These are phyloP conservation scores for Ctenicera cuprea DNA, from an alignment of 2,888 invertebrate genomes.

Conservation along the genomic window DNA sequence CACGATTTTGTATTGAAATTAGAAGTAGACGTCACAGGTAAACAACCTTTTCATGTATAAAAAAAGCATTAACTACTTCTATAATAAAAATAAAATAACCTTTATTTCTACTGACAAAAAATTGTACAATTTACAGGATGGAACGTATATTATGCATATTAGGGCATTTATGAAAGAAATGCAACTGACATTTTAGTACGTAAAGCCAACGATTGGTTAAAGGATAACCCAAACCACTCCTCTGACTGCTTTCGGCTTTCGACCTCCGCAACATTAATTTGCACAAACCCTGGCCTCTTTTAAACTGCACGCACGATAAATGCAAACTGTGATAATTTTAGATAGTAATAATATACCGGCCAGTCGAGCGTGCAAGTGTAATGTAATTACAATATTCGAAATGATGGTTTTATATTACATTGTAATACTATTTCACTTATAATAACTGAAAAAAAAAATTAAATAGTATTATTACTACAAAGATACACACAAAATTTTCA, in stretches of 20 bases:
- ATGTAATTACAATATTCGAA: constrained; percentile 32
- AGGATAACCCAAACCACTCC: constrained; percentile 40
- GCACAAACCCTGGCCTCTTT: constrained; percentile 45
- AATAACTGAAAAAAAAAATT: too few species aligned
- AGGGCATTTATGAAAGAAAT: not conserved
- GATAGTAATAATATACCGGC: constrained; percentile 32
- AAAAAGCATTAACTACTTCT: too few species aligned
- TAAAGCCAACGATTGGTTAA: constrained; percentile 41
- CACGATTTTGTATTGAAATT: too few species aligned
- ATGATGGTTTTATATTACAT: constrained; percentile 4
- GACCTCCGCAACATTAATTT: constrained; percentile 42
- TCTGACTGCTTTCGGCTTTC: constrained; percentile 32
- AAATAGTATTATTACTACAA: too few species aligned
- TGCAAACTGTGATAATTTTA: constrained; percentile 38
- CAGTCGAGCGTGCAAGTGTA: constrained; percentile 32
- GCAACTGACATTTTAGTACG: constrained; percentile 31
- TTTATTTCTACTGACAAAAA: too few species aligned
- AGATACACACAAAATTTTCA: too few species aligned
- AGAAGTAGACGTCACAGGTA: too few species aligned
- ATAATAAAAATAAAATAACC: too few species aligned
- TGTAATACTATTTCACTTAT: too few species aligned
- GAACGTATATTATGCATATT: too few species aligned
- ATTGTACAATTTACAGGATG: too few species aligned
- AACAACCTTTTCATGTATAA: too few species aligned
- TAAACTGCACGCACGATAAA: constrained; percentile 42